These are phyloP conservation scores for Bathynomus jamesi DNA, from an alignment of 1,140 invertebrate species.

Conservation along the genomic window DNA sequence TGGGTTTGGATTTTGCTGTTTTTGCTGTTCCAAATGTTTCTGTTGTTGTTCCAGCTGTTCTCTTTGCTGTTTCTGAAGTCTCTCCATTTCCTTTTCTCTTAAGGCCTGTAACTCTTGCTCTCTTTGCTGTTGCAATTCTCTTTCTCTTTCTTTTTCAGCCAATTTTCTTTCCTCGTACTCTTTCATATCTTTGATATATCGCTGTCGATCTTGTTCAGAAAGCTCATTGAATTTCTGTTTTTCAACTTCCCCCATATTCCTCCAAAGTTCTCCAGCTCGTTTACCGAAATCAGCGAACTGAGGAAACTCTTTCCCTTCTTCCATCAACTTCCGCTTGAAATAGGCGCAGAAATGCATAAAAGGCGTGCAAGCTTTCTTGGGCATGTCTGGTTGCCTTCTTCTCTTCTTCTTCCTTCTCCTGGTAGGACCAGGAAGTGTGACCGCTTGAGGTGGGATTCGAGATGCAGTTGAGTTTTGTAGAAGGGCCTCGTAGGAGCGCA, in stretches of 20 bases:
- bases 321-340: constrained; percentile 36
- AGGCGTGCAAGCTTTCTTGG: constrained; percentile 37
- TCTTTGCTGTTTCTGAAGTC: constrained; percentile 34
- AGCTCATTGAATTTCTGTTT: constrained; percentile 36
- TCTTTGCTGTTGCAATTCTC: constrained; percentile 33
- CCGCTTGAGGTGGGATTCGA: constrained; percentile 29
- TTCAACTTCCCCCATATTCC: constrained; percentile 35
- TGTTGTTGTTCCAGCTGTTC: constrained; percentile 36
- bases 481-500: constrained; percentile 34
- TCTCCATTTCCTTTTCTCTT: constrained; percentile 35
- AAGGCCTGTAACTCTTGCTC: constrained; percentile 36
- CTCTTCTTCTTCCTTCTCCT: constrained; percentile 37
- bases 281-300: constrained; percentile 38
- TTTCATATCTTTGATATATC: constrained; percentile 37
- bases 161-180: constrained; percentile 37
- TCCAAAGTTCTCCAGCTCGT: constrained; percentile 34
- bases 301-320: constrained; percentile 37
- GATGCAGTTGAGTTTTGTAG: constrained; percentile 30
- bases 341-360: constrained; percentile 38
- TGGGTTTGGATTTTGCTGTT: constrained; percentile 23
- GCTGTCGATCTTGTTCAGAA: constrained; percentile 34
- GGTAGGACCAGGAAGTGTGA: constrained; percentile 33
- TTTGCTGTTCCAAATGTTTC: constrained; percentile 36
- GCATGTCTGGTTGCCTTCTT: constrained; percentile 37
- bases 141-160: constrained; percentile 35